Evolutionary conservation across 2,797 vertebrate genomes (phyloP).

Genomic region (Ptychobarbus kaznakovi): DNA sequence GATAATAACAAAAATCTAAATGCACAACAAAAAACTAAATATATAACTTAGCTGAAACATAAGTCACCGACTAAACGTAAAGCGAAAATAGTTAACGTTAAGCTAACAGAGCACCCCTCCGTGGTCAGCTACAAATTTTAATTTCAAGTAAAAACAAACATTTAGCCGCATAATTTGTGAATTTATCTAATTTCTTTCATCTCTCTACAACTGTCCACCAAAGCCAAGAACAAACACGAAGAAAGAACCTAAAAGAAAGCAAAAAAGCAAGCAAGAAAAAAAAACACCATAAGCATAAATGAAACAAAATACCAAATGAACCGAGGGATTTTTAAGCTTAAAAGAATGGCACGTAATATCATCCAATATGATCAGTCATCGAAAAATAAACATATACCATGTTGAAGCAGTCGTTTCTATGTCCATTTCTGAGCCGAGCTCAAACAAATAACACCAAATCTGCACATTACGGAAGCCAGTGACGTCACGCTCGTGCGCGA

Average conservation of each 20-base stretch:
- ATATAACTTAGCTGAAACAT: background rate
- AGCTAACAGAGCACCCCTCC: background rate
- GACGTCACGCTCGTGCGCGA: background rate
- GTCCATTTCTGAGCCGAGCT: background rate
- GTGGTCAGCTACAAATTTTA: background rate
- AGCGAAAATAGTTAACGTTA: background rate
- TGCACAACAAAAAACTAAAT: background rate
- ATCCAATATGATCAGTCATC: background rate
- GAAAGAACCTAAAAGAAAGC: conserved; percentile 1
- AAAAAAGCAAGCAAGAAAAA: background rate
- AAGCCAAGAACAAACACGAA: background rate
- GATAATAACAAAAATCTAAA: background rate
- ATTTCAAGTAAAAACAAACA: background rate
- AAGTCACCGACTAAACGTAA: background rate
- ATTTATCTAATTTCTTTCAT: background rate
- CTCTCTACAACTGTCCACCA: background rate
- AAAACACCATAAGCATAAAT: background rate
- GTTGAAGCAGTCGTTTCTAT: background rate
- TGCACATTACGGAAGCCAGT: background rate
- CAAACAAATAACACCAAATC: background rate
- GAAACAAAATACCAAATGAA: background rate
- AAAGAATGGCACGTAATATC: background rate
- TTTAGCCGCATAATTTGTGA: background rate
- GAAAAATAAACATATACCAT: background rate
- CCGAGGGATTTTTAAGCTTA: background rate